Conservation (phyloP, 2,113 vertebrate genomes). For the Scomber colias region DNA sequence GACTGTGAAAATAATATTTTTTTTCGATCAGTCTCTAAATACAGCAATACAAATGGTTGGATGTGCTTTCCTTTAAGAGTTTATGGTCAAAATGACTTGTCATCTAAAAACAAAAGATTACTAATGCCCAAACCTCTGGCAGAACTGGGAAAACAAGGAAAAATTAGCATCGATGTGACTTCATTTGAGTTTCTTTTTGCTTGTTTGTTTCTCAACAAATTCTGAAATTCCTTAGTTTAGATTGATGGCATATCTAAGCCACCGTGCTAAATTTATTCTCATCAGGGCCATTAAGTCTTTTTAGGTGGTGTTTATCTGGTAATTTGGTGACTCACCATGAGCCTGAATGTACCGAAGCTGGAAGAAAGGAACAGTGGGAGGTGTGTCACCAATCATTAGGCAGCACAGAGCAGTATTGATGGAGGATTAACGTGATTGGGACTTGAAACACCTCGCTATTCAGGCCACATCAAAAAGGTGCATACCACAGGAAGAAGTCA, state of each 20-base stretch:
- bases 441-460: neutral
- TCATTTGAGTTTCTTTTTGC: neutral
- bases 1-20: conserved; percentile 21
- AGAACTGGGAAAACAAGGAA: neutral
- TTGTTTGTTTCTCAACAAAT: conserved; percentile 18
- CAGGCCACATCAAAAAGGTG: neutral
- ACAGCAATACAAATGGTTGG: neutral
- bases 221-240: conserved; percentile 6
- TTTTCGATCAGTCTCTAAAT: neutral
- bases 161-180: neutral
- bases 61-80: conserved; percentile 8
- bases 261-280: conserved; percentile 43
- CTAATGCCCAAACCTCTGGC: neutral
- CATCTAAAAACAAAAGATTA: conserved; percentile 3
- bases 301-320: conserved; percentile 33
- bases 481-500: conserved; percentile 5
- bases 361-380: conserved; percentile 51
- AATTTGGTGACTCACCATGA: conserved; percentile 62
- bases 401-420: conserved; percentile 43
- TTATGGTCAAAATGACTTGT: neutral
- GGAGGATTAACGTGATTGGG: conserved; percentile 49
- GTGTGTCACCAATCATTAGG: conserved; percentile 68
- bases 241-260: neutral
- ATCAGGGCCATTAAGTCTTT: conserved; percentile 48
- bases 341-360: conserved; percentile 46